phyloP scores from a whole-genome alignment of 2,888 invertebrate genomes.

The Baronia brevicornis region DNA sequence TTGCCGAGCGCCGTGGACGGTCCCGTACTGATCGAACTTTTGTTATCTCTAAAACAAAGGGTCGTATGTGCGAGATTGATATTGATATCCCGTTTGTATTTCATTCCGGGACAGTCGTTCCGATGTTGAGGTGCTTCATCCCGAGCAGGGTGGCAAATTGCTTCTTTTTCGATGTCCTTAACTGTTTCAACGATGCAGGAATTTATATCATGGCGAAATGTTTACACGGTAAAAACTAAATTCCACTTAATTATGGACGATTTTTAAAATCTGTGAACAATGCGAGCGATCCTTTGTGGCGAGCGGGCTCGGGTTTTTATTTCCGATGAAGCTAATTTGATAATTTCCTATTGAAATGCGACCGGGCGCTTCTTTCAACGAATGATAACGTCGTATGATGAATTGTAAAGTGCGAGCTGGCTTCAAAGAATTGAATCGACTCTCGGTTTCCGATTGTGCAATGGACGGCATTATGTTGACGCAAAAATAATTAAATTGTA shows the following conservation, averaged over 20 bases:
- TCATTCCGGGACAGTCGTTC: constrained; percentile 36
- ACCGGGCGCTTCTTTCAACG: constrained; percentile 30
- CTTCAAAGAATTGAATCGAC: constrained; percentile 13
- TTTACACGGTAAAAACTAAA: constrained; percentile 51
- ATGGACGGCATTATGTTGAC: constrained; percentile 3
- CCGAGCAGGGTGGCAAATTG: constrained; percentile 62
- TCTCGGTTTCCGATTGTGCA: constrained; percentile 5
- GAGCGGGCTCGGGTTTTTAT: constrained; percentile 48
- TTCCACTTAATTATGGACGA: constrained; percentile 74
- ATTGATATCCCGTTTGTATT: constrained; percentile 41
- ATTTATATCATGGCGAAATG: constrained; percentile 67
- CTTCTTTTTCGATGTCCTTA: constrained; percentile 47
- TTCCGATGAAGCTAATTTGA: constrained; percentile 64
- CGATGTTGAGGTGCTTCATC: constrained; percentile 40
- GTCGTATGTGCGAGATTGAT: constrained; percentile 46
- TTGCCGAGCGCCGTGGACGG: constrained; percentile 36
- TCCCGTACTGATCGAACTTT: constrained; percentile 43
- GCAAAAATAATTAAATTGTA: constrained; percentile 14
- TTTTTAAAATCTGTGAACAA: constrained; percentile 75
- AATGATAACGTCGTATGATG: constrained; percentile 26
- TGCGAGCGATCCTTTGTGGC: constrained; percentile 64
- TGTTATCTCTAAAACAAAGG: constrained; percentile 31
- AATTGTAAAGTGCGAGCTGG: constrained; percentile 16
- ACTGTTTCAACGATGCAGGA: constrained; percentile 46
- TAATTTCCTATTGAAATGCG: constrained; percentile 64